Base-by-base conservation (phyloP, 1,140 invertebrate species). In the Cyclargus thomasi region DNA sequence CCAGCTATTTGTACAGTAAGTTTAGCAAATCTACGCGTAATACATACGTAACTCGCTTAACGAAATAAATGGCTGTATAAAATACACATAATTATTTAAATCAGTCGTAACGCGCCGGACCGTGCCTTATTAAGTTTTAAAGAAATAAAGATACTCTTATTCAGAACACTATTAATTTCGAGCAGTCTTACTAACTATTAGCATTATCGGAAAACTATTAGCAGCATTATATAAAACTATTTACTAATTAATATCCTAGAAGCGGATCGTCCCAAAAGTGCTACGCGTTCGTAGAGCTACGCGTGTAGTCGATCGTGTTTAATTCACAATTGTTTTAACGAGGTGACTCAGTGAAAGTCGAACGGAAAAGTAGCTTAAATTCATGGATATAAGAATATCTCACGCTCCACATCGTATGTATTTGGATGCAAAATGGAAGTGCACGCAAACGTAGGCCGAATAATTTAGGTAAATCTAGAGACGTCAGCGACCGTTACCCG, bases 391-490 rank as follows among this genome's bases (percentile, higher is more conserved):
- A 62, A 59, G 55, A 70, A 72, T 72, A 70, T 80, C 76, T 73
- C 78, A 80, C 78, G 78, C 66, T 78, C 78, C 53, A 75, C 64
- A 76, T 80, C 53, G 57, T 63, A 70, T 36, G 66, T 65, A 68
- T 72, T 65, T 65, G 65, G 64, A 67, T 62, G 64, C 65, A 70
- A 70, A 47, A 63, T 62, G 62, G 47, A 22, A 36, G 63, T 29
- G 65, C 59, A 65, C 36, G 72, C 73, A 67, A 83, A 87, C 83
- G 80, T 80, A 81, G 73, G 79, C 79, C 79, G 84, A 88, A 88
- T 87, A 89, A 85, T 84, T 87, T 85, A 86, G 81, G 78, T 82
- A 85, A 85, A 83, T 85, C 83, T 77, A 74, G 74, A 84, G 81
- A 86, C 85, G 70, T n/a, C n/a, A n/a, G 73, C 74, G 72, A 86